Conservation (phyloP, 2,888 invertebrate genomes). For the Microdon myrmicae region DNA sequence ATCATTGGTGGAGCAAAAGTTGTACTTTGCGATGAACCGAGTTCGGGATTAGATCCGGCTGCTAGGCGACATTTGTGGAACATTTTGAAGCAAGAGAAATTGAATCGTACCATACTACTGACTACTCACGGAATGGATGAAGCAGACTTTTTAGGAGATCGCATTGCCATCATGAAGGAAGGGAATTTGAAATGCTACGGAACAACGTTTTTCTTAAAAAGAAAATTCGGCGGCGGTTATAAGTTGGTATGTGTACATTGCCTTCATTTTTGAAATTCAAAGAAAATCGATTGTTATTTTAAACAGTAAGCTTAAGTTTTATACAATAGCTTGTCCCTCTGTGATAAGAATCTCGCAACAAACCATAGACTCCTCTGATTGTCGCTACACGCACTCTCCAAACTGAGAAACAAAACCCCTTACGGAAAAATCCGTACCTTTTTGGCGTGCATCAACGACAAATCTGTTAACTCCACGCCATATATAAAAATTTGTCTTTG, state of each 20-base stretch:
- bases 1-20: conserved; percentile 78
- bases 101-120: conserved; percentile 79
- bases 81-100: conserved; percentile 76
- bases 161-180: conserved; percentile 85
- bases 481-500: no score
- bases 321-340: no score
- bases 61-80: conserved; percentile 83
- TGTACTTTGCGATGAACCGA: conserved; percentile 79
- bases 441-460: no score
- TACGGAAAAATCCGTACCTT: no score
- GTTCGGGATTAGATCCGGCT: conserved; percentile 84
- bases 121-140: conserved; percentile 89
- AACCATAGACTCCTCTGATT: no score
- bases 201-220: conserved; percentile 81
- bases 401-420: no score
- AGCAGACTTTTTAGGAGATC: conserved; percentile 83
- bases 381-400: no score
- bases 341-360: no score
- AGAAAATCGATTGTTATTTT: no score
- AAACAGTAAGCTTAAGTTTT: no score
- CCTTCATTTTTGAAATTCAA: no score
- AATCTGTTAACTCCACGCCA: no score
- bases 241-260: conserved; percentile 71
- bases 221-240: conserved; percentile 84
- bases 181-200: conserved; percentile 83